These are phyloP conservation scores for Byasa hedistus DNA, from an alignment of 2,888 invertebrate species.

Conservation along the genomic window DNA sequence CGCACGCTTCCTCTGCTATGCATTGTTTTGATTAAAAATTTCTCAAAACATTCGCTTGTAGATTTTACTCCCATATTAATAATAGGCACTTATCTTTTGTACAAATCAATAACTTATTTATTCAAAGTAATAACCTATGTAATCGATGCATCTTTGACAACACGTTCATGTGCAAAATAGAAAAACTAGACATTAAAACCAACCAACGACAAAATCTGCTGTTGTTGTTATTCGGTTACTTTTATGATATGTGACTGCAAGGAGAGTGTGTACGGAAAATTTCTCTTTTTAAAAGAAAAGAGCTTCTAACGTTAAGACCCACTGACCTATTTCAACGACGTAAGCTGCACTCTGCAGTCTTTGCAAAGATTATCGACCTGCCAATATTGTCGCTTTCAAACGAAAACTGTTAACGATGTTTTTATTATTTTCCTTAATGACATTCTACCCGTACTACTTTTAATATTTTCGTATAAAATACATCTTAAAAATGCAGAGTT, in stretches of 20 bases:
- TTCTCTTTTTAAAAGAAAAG: constrained; percentile 11
- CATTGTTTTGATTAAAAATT: neutral
- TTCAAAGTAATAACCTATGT: no score
- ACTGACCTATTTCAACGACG: constrained; percentile 28
- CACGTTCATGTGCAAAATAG: no score
- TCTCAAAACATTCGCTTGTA: neutral
- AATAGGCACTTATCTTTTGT: neutral
- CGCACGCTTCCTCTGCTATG: neutral
- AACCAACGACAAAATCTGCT: neutral
- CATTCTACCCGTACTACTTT: neutral
- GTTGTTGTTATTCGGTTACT: neutral
- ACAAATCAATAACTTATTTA: no score
- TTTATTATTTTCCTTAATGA: neutral
- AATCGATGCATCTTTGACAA: no score
- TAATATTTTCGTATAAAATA: no score
- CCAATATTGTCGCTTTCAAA: constrained; percentile 24
- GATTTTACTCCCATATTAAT: neutral
- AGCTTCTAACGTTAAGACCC: constrained; percentile 22
- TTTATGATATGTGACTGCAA: neutral
- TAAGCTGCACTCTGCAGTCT: constrained; percentile 28
- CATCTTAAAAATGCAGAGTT: no score
- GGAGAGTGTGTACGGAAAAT: neutral
- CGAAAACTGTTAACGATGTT: constrained; percentile 8
- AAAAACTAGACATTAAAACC: neutral
- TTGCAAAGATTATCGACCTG: constrained; percentile 28